Conservation (phyloP, 2,888 invertebrate species). For the Orgyia antiqua region DNA sequence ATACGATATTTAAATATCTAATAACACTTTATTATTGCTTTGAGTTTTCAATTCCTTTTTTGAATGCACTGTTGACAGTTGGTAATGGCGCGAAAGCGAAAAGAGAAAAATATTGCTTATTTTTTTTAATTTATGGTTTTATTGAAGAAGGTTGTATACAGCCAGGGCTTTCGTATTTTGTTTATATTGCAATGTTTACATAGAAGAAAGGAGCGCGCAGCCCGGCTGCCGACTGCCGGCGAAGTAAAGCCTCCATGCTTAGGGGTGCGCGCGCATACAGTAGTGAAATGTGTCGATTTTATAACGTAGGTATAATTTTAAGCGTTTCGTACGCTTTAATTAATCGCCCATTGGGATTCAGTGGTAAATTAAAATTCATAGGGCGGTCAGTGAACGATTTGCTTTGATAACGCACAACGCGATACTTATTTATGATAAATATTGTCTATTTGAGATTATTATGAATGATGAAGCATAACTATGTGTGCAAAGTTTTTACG, state of each 20-base stretch:
- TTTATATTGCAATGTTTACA: conserved; percentile 61
- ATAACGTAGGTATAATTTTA: conserved; percentile 68
- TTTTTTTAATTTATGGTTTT: conserved; percentile 24
- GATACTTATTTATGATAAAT: too few species aligned
- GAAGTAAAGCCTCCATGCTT: conserved; percentile 51
- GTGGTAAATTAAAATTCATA: conserved; percentile 23
- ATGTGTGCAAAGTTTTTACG: too few species aligned
- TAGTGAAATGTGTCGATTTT: conserved; percentile 55
- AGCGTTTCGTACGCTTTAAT: conserved; percentile 44
- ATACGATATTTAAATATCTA: conserved; percentile 42
- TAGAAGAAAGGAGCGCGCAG: conserved; percentile 55
- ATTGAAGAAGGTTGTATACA: conserved; percentile 41
- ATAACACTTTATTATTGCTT: conserved; percentile 66
- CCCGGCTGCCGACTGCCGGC: conserved; percentile 75
- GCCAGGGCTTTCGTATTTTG: conserved; percentile 69
- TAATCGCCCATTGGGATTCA: conserved; percentile 40
- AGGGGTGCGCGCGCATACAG: conserved; percentile 61
- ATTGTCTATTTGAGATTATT: too few species aligned
- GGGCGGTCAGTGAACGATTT: conserved; percentile 19
- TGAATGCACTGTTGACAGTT: conserved; percentile 42
- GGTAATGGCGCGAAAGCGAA: conserved; percentile 50
- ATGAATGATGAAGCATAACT: too few species aligned
- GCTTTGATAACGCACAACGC: too few species aligned
- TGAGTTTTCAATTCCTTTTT: conserved; percentile 47
- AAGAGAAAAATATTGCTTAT: conserved; percentile 24